Percentiles rank a stretch among this genome's conserved stretches.
Evolutionary conservation across 2,797 vertebrate genomes (phyloP).

Genomic region (Poeciliopsis gracilis): DNA sequence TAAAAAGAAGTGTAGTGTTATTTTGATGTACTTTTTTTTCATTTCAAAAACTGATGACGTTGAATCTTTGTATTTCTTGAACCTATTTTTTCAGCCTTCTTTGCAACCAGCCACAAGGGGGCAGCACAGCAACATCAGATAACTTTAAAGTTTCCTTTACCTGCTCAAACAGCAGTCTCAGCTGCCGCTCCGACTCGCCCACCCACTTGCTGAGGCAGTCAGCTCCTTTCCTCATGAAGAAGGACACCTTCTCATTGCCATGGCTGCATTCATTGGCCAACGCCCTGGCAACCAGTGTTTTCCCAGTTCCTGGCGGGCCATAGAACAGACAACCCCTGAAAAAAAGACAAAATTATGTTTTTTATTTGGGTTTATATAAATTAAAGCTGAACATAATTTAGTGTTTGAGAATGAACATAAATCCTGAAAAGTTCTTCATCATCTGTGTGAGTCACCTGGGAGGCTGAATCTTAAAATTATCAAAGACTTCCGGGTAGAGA

Average conservation of each 20-base stretch:
- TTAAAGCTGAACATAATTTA: not conserved
- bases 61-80: not conserved
- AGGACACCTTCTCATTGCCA: constrained; percentile 86
- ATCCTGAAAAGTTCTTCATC: not conserved
- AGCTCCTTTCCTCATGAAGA: constrained; percentile 94
- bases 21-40: not conserved
- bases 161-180: constrained; percentile 90
- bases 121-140: not conserved
- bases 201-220: constrained; percentile 94
- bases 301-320: constrained; percentile 92
- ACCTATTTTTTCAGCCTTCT: not conserved
- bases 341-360: not conserved
- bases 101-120: constrained; percentile 14
- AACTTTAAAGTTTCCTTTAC: constrained; percentile 79
- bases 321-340: constrained; percentile 92
- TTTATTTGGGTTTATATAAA: not conserved
- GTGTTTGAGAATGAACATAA: not conserved
- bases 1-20: not conserved
- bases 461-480: constrained; percentile 92
- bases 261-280: constrained; percentile 91
- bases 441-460: constrained; percentile 79
- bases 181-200: constrained; percentile 91
- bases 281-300: constrained; percentile 90
- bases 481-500: constrained; percentile 92
- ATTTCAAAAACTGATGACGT: not conserved